These are phyloP conservation scores for Ommatoiulus sabulosus DNA, from an alignment of 2,888 invertebrate genomes.

Conservation along the genomic window DNA sequence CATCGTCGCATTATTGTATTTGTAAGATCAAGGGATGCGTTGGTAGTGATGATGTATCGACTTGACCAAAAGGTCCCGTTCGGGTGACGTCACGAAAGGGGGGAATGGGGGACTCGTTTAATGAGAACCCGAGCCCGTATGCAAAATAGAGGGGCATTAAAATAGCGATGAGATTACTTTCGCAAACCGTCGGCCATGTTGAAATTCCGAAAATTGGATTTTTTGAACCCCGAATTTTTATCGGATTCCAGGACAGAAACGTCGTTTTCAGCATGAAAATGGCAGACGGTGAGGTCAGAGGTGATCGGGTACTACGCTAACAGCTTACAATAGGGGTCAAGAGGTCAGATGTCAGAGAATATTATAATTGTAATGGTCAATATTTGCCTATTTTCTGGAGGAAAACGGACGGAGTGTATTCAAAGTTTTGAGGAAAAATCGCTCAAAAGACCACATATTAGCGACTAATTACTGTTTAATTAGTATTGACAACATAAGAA, in stretches of 20 bases:
- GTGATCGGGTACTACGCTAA: background rate
- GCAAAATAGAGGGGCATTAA: background rate
- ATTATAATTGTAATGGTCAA: too few species aligned
- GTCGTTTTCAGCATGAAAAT: background rate
- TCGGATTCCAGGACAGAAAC: background rate
- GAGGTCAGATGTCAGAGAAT: background rate
- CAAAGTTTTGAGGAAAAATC: too few species aligned
- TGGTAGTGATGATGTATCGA: conserved; percentile 19
- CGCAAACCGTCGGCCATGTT: background rate
- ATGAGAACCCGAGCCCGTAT: background rate
- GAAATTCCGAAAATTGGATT: background rate
- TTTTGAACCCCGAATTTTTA: background rate
- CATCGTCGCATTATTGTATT: background rate
- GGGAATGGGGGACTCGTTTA: background rate
- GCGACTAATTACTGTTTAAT: too few species aligned
- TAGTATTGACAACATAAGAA: too few species aligned
- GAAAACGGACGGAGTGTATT: too few species aligned
- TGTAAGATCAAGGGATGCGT: background rate
- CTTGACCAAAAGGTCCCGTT: background rate
- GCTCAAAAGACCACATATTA: too few species aligned
- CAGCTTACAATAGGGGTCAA: background rate
- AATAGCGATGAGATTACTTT: background rate
- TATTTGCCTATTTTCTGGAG: too few species aligned
- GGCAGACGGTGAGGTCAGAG: background rate
- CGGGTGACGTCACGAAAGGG: background rate